Evolutionary conservation across 2,113 vertebrate genomes (phyloP), one percentile per base, ranked within the genome.

Genomic region (Apteryx mantelli): DNA sequence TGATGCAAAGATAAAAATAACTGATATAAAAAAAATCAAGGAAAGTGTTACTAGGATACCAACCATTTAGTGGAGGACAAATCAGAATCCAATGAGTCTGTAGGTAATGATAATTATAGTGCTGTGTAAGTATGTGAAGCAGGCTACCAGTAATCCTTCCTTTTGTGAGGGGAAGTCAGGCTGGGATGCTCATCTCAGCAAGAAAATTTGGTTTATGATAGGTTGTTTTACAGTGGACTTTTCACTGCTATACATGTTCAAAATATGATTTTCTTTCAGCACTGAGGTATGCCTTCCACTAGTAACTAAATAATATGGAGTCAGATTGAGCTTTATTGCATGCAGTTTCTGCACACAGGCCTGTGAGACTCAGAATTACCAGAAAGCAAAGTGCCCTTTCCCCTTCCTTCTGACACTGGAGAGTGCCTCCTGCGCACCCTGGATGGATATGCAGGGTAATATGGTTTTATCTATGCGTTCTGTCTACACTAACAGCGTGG

Each of bases 41-140:
- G 32, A 52, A 93, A 77, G 20, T 92, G 93, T 96, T 97, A 95
- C 93, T 95, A 95, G 80, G 94, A 92, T 95, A 95, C 91, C 91
- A 87, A 5, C 88, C 48, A 83, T 75, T 88, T 71, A 78, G 44
- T 63, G 42, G 76, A 92, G 64, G 77, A 79, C 86, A 93, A 93
- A 91, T 84, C 80, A 97, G 93, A 95, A 84, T 24, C 36, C 65
- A 89, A 5, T 46, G 64, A 86, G 60, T 93, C 80, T 86, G 69
- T 46, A 91, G 42, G 69, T 91, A 82, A 95, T 64, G 60, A 84
- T 89, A 95, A 96, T 91, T 92, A 88, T 17, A 92, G 83, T 70
- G 75, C 79, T 93, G 88, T 7, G 7, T 82, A 92, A 96, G 83
- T 19, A 88, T 15, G 65, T 50, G 82, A 93, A 69, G 44, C 70